Base-by-base conservation (phyloP, 2,888 invertebrate genomes). In the Myopa tessellatipennis region DNA sequence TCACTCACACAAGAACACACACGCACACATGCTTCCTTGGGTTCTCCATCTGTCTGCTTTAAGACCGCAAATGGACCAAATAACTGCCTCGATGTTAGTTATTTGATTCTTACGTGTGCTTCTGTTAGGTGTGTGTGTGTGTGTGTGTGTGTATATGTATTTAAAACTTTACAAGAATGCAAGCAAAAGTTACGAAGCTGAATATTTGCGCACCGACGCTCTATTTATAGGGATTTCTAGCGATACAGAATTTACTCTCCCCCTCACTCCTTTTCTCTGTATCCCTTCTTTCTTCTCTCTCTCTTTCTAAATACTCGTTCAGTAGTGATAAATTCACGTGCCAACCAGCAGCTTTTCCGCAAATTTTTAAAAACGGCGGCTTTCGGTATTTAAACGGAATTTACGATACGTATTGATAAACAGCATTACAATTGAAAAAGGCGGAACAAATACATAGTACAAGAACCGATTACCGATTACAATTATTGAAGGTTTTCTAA, bases 261-360 rank as follows among this genome's bases (percentile, higher is more conserved):
- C 50, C 3, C 14, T 50, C 50, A 1, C 1, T 50, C 50, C 50
- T 50, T 50, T 14, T 50, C n/a, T n/a, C 50, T 8, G 45, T 45
- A 10, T 45, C 45, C 45, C 45, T 8, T 6, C 45, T 10, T 45
- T 61, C 34, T 26, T 61, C 34, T 7, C 12, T 61, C 34, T 61
- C 34, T 18, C 61, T 61, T 26, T 34, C 18, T 61, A n/a, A 34
- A 26, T n/a, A 61, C 45, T 8, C 1, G 8, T 50, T 14, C 3
- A 8, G 8, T 52, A 81, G 79, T 81, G 80, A 81, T 81, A 79
- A 82, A 82, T 80, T 79, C 76, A 80, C 73, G 78, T 81, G 80
- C 75, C 82, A 82, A 74, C 80, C 79, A 78, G 78, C 74, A 76
- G 77, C 65, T 77, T 72, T 69, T 55, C 10, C 10, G 78, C 79